These are phyloP conservation scores for Danio albolineatus DNA, from an alignment of 2,797 vertebrate species.

Conservation along the genomic window DNA sequence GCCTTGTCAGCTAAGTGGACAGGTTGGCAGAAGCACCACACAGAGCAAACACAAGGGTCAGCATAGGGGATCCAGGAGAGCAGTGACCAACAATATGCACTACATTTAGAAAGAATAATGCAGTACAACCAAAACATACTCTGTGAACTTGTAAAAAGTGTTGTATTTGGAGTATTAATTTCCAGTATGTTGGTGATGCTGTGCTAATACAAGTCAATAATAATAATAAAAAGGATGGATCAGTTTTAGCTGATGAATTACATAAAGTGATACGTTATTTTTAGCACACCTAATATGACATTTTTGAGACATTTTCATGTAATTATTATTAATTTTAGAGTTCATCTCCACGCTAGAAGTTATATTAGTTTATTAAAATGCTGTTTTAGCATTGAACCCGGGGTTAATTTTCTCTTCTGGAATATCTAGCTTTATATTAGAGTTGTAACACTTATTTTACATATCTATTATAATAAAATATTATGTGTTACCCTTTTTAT, in stretches of 20 bases:
- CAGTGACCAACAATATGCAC: slow-evolving; percentile 26
- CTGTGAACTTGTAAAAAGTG: not conserved
- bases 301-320: slow-evolving; percentile 8
- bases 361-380: slow-evolving; percentile 12
- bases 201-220: not conserved
- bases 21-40: slow-evolving; percentile 55
- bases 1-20: slow-evolving; percentile 56
- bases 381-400: too few relatives aligned
- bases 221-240: not conserved
- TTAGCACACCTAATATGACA: too few relatives aligned
- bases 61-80: not conserved
- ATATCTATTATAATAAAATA: not conserved
- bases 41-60: slow-evolving; percentile 45
- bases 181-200: not conserved
- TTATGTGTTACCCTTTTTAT: not conserved
- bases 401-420: not conserved
- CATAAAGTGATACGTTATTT: not conserved
- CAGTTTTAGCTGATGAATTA: not conserved
- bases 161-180: not conserved
- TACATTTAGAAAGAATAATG: not conserved
- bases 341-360: not conserved
- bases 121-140: not conserved
- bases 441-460: not conserved
- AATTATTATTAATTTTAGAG: not conserved
- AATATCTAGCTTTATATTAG: not conserved